Conservation (phyloP, 2,797 vertebrate genomes). For the Liasis olivaceus region DNA sequence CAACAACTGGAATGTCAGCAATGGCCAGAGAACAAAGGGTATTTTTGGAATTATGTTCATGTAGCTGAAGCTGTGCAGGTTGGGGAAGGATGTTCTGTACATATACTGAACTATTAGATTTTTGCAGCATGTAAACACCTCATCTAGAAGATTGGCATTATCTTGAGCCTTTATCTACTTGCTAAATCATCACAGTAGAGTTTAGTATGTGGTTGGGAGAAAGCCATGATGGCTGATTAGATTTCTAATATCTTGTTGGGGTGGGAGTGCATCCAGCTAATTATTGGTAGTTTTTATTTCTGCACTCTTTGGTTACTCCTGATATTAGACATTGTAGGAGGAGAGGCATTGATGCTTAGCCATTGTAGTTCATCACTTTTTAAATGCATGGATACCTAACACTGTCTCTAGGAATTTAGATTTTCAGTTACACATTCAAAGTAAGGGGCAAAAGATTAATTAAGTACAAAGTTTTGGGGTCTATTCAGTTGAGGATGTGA, state of each 20-base stretch:
- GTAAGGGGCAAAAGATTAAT: slow-evolving; percentile 63
- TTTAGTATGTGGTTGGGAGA: not conserved
- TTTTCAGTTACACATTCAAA: slow-evolving; percentile 61
- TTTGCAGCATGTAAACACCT: not conserved
- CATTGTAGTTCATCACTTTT: slow-evolving; percentile 69
- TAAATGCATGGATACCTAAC: slow-evolving; percentile 66
- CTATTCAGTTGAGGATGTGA: slow-evolving; percentile 50
- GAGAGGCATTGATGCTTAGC: slow-evolving; percentile 51
- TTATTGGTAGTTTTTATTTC: slow-evolving; percentile 40
- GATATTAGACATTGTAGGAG: slow-evolving; percentile 49
- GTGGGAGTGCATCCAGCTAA: slow-evolving; percentile 13
- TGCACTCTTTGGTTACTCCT: slow-evolving; percentile 1
- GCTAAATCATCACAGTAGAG: not conserved
- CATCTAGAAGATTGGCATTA: not conserved
- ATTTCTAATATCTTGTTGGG: not conserved
- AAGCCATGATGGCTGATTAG: not conserved
- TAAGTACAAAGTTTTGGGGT: slow-evolving; percentile 60
- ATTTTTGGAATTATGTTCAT: not conserved
- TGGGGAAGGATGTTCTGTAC: not conserved
- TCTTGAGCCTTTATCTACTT: not conserved
- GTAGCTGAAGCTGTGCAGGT: not conserved
- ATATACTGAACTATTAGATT: not conserved
- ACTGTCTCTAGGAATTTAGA: slow-evolving; percentile 63
- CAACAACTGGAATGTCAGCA: not conserved
- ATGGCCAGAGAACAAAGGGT: not conserved